These are phyloP conservation scores for Botia kubotai DNA, from an alignment of 2,797 vertebrate genomes.

Conservation along the genomic window DNA sequence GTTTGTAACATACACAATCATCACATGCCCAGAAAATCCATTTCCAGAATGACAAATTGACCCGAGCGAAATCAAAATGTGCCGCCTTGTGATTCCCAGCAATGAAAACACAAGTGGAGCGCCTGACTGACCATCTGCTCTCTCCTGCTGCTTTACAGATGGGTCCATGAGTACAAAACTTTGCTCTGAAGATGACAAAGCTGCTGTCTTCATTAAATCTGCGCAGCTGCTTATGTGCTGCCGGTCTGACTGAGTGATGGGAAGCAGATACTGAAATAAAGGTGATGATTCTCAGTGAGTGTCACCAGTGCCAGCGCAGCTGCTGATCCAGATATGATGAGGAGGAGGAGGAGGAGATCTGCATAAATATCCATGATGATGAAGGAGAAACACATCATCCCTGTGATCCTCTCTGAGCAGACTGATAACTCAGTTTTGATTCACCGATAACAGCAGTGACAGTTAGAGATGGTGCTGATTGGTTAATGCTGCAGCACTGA, in stretches of 20 bases:
- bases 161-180: constrained; percentile 15
- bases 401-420: constrained; percentile 44
- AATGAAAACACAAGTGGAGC: not conserved
- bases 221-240: not conserved
- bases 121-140: constrained; percentile 34
- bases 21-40: constrained; percentile 46
- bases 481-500: constrained; percentile 65
- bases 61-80: constrained; percentile 7
- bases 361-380: constrained; percentile 50
- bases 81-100: constrained; percentile 13
- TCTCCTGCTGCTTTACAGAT: constrained; percentile 29
- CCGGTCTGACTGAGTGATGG: constrained; percentile 37
- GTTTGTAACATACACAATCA: too few relatives aligned
- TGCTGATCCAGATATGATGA: constrained; percentile 54
- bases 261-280: too few relatives aligned
- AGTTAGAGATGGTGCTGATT: constrained; percentile 54
- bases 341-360: constrained; percentile 55
- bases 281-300: too few relatives aligned
- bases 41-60: constrained; percentile 27
- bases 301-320: too few relatives aligned
- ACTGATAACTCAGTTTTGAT: constrained; percentile 38
- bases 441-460: constrained; percentile 44
- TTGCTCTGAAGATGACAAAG: constrained; percentile 28
- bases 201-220: not conserved
- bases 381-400: constrained; percentile 47